These are phyloP conservation scores for Holothuria scabra DNA, from an alignment of 53 echinoderm and acorn worm species.

Conservation along the genomic window DNA sequence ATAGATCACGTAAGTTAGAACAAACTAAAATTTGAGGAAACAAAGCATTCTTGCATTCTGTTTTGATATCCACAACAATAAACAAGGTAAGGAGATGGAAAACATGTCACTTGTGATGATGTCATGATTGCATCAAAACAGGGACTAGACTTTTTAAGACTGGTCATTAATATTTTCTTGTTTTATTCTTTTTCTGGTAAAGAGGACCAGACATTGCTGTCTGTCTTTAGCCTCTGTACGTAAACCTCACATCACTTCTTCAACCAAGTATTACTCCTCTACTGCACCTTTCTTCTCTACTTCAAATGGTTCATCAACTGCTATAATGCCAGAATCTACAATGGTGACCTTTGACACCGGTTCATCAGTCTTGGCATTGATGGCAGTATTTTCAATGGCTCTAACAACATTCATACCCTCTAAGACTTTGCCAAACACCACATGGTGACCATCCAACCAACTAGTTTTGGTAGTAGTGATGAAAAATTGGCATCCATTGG, in stretches of 20 bases:
- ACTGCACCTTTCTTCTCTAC: conserved; percentile 61
- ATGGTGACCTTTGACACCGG: conserved; percentile 62
- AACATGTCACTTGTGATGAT: no score
- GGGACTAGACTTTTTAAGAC: no score
- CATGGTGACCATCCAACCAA: conserved; percentile 88
- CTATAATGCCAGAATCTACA: conserved; percentile 54
- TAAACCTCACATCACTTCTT: background rate
- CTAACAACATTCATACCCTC: conserved; percentile 73
- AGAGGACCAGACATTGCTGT: no score
- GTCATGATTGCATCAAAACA: no score
- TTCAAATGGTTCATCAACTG: conserved; percentile 54
- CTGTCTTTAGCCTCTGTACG: no score
- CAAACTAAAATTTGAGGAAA: no score
- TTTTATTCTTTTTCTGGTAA: no score
- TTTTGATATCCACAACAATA: no score
- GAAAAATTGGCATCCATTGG: conserved; percentile 94
- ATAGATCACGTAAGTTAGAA: no score
- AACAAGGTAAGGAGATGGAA: no score
- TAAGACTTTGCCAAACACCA: conserved; percentile 86
- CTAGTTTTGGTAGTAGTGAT: conserved; percentile 77
- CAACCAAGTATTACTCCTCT: background rate
- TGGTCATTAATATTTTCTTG: no score
- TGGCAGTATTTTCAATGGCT: conserved; percentile 65
- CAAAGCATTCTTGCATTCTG: no score
- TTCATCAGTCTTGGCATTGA: conserved; percentile 60